Evolutionary conservation across 1,140 invertebrate genomes (phyloP).

Genomic region (Conopomorpha cramerella): DNA sequence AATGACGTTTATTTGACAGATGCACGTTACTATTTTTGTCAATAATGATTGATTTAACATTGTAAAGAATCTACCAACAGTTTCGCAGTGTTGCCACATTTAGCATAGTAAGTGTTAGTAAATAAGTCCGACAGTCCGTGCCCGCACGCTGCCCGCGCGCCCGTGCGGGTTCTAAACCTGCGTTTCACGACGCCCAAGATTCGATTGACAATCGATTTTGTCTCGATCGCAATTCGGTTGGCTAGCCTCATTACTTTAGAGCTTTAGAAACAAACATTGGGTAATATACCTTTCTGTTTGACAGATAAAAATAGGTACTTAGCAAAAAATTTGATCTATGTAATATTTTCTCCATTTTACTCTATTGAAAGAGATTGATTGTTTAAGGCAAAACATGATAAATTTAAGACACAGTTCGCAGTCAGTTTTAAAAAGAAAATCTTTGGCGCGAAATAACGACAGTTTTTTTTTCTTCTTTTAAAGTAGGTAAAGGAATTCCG

Average conservation of each 20-base stretch:
- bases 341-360: background rate
- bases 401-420: background rate
- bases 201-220: constrained; percentile 16
- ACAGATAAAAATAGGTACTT: background rate
- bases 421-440: background rate
- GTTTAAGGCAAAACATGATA: too few relatives aligned
- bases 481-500: background rate
- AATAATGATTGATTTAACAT: too few relatives aligned
- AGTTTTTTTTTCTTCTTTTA: background rate
- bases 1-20: too few relatives aligned
- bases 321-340: background rate
- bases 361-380: too few relatives aligned
- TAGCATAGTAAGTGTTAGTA: constrained; percentile 27
- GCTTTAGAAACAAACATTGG: too few relatives aligned
- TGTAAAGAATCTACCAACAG: too few relatives aligned
- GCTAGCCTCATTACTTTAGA: too few relatives aligned
- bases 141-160: constrained; percentile 42
- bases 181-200: constrained; percentile 37
- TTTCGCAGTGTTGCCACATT: too few relatives aligned
- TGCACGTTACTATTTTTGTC: too few relatives aligned
- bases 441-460: background rate
- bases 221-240: too few relatives aligned
- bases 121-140: constrained; percentile 43
- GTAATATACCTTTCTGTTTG: too few relatives aligned
- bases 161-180: constrained; percentile 35